Evolutionary conservation across 2,888 invertebrate species (phyloP).

Genomic region (Platycnemis pennipes): DNA sequence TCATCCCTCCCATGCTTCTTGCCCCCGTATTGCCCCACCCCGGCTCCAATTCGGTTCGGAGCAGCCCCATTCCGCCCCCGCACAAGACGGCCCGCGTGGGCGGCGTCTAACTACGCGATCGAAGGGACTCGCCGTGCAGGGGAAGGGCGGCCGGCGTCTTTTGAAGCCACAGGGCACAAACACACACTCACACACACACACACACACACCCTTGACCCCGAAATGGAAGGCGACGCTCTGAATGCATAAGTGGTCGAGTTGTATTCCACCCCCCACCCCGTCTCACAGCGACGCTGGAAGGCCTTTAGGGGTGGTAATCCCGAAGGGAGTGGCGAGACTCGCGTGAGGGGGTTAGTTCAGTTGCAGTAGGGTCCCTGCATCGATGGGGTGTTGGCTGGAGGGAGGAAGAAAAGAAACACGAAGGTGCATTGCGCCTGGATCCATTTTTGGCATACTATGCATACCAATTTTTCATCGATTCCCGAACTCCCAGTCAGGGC

Average conservation of each 20-base stretch:
- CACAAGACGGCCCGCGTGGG: not conserved
- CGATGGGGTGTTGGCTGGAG: not conserved
- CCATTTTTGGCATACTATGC: no score
- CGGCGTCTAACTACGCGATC: not conserved
- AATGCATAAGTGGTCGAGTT: not conserved
- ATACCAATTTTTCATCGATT: no score
- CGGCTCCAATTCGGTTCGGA: no score
- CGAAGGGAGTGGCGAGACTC: no score
- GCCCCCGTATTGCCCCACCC: not conserved
- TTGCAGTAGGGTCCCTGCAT: no score
- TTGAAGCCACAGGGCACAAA: not conserved
- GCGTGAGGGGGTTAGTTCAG: no score
- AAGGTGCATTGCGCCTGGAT: no score
- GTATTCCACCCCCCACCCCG: not conserved
- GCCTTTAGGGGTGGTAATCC: no score
- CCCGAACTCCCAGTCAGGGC: no score
- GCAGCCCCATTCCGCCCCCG: not conserved
- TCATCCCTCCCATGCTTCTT: no score
- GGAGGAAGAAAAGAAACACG: not conserved
- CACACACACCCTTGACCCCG: conserved; percentile 12
- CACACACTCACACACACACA: not conserved
- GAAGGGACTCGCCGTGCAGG: not conserved
- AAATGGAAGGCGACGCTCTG: not conserved
- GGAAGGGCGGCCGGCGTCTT: not conserved
- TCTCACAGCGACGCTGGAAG: no score